A percentile compares a stretch with the other conserved stretches of the same genome.
phyloP scores from a whole-genome alignment of 2,888 invertebrate genomes.

The Thymelicus sylvestris region DNA sequence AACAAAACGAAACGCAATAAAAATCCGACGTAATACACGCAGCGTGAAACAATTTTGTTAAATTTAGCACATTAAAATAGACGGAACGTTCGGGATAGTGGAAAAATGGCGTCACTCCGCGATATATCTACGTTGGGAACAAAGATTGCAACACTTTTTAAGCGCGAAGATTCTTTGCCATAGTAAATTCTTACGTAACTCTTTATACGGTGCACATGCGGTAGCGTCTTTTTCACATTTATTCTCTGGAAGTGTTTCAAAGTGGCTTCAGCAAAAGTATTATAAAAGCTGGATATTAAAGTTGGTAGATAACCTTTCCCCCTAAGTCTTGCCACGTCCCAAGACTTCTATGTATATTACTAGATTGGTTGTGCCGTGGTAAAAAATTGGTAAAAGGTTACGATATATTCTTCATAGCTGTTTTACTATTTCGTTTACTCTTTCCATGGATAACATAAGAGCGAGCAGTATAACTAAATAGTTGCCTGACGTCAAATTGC shows the following conservation, averaged over 20 bases:
- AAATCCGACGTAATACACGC: slow-evolving; percentile 7
- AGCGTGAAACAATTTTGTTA: slow-evolving; percentile 25
- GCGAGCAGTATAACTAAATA: too few species aligned
- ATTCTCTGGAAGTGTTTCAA: slow-evolving; percentile 27
- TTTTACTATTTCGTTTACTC: too few species aligned
- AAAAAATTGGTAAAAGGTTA: too few species aligned
- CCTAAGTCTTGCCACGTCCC: too few species aligned
- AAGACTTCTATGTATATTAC: too few species aligned
- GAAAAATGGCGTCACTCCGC: slow-evolving; percentile 9
- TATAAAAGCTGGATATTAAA: slow-evolving; percentile 3
- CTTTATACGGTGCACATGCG: slow-evolving; percentile 26
- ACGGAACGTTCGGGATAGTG: slow-evolving; percentile 20
- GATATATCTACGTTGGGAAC: slow-evolving; percentile 28
- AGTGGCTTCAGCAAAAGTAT: slow-evolving; percentile 16
- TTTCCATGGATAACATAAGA: too few species aligned
- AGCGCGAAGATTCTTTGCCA: slow-evolving; percentile 22
- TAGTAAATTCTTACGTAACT: slow-evolving; percentile 31
- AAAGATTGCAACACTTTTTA: slow-evolving; percentile 35
- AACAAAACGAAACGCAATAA: slow-evolving; percentile 19
- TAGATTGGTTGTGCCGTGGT: too few species aligned
- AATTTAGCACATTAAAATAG: slow-evolving; percentile 32
- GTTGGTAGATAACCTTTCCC: too few species aligned
- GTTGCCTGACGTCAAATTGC: too few species aligned
- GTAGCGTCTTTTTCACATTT: slow-evolving; percentile 21
- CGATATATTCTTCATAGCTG: too few species aligned